phyloP scores from a whole-genome alignment of 2,113 vertebrate genomes.

The Carassius carassius region DNA sequence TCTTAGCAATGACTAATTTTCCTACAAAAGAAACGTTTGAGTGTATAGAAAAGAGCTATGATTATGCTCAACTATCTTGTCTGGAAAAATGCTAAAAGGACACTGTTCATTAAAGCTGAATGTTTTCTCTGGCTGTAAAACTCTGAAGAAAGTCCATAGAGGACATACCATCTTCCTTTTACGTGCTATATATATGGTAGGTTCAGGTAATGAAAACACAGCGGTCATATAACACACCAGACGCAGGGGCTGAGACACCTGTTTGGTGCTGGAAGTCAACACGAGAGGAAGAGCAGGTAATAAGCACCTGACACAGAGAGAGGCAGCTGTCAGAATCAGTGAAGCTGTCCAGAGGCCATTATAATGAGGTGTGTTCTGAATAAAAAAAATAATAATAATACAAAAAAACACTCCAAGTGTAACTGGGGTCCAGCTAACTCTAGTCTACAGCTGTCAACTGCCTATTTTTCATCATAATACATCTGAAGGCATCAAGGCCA shows the following conservation, averaged over 20 bases:
- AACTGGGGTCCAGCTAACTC: slow-evolving; percentile 47
- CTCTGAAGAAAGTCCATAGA: slow-evolving; percentile 1
- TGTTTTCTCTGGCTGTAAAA: slow-evolving; percentile 27
- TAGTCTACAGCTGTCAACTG: slow-evolving; percentile 35
- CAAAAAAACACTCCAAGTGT: slow-evolving; percentile 40
- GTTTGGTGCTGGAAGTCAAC: slow-evolving; percentile 47
- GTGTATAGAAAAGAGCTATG: slow-evolving; percentile 3
- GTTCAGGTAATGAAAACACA: slow-evolving; percentile 47
- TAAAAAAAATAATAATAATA: too few relatives aligned
- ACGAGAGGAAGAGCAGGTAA: slow-evolving; percentile 51
- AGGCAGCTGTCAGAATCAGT: slow-evolving; percentile 37
- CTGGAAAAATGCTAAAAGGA: slow-evolving; percentile 4
- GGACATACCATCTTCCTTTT: slow-evolving; percentile 36
- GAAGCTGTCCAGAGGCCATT: slow-evolving; percentile 46
- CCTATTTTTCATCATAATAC: slow-evolving; percentile 31
- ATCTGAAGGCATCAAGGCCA: slow-evolving; percentile 51
- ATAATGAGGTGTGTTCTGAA: slow-evolving; percentile 50
- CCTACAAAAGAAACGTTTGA: background rate
- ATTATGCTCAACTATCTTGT: background rate
- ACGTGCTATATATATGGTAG: background rate
- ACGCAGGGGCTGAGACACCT: slow-evolving; percentile 52
- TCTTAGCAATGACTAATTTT: background rate
- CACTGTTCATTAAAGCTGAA: slow-evolving; percentile 20
- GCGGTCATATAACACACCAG: slow-evolving; percentile 32
- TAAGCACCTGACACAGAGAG: slow-evolving; percentile 57